Evolutionary conservation across 2,888 invertebrate species (phyloP).

Genomic region (Sesamia inferens): DNA sequence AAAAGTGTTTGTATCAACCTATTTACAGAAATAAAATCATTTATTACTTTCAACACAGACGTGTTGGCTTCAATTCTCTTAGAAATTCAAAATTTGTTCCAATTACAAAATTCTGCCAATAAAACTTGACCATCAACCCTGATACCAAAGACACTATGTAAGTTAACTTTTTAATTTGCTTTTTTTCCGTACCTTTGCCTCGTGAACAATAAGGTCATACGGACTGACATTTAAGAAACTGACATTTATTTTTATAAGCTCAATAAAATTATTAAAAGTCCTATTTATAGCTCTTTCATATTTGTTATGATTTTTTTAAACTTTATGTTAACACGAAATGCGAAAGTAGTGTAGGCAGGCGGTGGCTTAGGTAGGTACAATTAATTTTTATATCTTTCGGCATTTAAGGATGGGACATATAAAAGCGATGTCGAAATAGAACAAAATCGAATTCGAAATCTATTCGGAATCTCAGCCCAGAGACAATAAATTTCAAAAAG

Average conservation of each 20-base stretch:
- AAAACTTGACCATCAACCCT: constrained; percentile 12
- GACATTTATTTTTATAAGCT: constrained; percentile 52
- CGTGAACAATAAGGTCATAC: constrained; percentile 52
- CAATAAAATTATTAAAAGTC: constrained; percentile 49
- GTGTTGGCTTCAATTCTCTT: neutral
- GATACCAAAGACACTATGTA: constrained; percentile 22
- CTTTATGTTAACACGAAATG: constrained; percentile 36
- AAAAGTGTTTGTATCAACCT: neutral
- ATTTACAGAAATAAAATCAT: neutral
- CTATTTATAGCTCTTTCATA: constrained; percentile 32
- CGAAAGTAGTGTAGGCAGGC: too few relatives aligned
- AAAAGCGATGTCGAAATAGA: neutral
- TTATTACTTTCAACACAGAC: neutral
- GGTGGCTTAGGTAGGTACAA: neutral
- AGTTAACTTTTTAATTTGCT: constrained; percentile 37
- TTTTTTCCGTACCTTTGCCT: constrained; percentile 34
- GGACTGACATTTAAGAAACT: constrained; percentile 48
- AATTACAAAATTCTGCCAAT: constrained; percentile 17
- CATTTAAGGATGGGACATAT: too few relatives aligned
- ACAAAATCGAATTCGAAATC: neutral
- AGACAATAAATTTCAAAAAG: neutral
- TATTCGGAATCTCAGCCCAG: neutral
- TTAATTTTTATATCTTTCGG: neutral
- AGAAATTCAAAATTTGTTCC: constrained; percentile 9
- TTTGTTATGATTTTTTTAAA: constrained; percentile 56